phyloP scores from a whole-genome alignment of 2,113 vertebrate genomes.

The Bagarius yarrelli region DNA sequence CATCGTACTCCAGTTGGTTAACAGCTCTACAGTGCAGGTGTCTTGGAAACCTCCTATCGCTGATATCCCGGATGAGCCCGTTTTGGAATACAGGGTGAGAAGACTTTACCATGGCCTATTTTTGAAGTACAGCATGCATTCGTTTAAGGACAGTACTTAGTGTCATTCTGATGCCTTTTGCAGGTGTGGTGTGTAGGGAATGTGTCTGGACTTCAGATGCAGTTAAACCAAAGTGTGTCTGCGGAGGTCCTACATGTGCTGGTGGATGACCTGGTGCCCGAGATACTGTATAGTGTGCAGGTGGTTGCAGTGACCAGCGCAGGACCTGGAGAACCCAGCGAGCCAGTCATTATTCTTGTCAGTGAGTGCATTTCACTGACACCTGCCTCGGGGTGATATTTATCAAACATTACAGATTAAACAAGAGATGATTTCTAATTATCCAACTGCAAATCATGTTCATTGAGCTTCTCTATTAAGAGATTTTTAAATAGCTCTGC shows the following conservation, averaged over 20 bases:
- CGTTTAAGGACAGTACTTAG: not conserved
- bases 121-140: not conserved
- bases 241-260: constrained; percentile 75
- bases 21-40: constrained; percentile 84
- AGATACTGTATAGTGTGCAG: constrained; percentile 75
- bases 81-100: constrained; percentile 86
- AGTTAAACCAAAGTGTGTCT: constrained; percentile 84
- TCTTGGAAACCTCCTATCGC: constrained; percentile 88
- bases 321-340: constrained; percentile 79
- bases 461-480: not conserved
- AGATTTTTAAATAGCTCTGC: too few relatives aligned
- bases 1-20: constrained; percentile 80
- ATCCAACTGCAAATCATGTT: not conserved
- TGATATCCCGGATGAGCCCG: constrained; percentile 77
- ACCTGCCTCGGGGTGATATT: not conserved
- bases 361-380: constrained; percentile 73
- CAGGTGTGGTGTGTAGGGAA: constrained; percentile 92
- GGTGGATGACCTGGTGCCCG: constrained; percentile 78
- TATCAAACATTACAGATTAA: not conserved
- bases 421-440: not conserved
- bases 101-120: not conserved
- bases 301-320: constrained; percentile 85
- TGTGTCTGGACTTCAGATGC: constrained; percentile 74
- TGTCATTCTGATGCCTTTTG: not conserved
- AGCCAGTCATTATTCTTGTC: constrained; percentile 76